phyloP scores from a whole-genome alignment of 2,797 vertebrate genomes.

The Etheostoma nigrum region DNA sequence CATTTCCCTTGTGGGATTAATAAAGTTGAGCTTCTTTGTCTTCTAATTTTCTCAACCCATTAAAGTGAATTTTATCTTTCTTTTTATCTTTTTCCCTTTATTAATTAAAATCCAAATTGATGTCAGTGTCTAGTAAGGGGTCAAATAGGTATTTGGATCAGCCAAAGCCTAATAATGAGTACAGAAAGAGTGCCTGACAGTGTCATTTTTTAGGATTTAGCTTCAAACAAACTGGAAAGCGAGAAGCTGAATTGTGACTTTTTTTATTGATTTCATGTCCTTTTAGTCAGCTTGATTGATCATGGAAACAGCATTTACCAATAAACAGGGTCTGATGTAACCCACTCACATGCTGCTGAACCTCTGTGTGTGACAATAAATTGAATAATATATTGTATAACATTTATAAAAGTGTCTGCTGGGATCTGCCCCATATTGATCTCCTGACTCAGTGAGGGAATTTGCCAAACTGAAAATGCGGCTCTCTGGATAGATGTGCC shows the following conservation, averaged over 20 bases:
- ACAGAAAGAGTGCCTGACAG: not conserved
- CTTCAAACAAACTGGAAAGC: not conserved
- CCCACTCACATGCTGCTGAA: not conserved
- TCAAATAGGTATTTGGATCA: not conserved
- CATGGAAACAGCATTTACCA: conserved; percentile 40
- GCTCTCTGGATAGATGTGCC: not conserved
- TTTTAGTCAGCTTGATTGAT: conserved; percentile 56
- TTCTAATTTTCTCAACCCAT: not conserved
- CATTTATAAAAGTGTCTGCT: conserved; percentile 26
- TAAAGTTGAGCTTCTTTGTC: no score
- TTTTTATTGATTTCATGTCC: conserved; percentile 34
- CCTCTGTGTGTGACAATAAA: conserved; percentile 18
- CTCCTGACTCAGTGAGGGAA: not conserved
- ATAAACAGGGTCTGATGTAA: conserved; percentile 54
- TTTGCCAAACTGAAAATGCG: not conserved
- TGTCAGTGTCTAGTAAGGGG: not conserved
- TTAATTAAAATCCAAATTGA: not conserved
- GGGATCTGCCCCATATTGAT: conserved; percentile 33
- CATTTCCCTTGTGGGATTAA: no score
- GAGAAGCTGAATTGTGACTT: not conserved
- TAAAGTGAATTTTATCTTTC: not conserved
- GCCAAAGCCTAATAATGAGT: not conserved
- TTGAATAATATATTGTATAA: conserved; percentile 12
- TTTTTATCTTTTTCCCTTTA: not conserved
- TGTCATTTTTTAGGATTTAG: conserved; percentile 2